Conservation (phyloP, 2,113 vertebrate genomes). For the Chascanopsetta lugubris region DNA sequence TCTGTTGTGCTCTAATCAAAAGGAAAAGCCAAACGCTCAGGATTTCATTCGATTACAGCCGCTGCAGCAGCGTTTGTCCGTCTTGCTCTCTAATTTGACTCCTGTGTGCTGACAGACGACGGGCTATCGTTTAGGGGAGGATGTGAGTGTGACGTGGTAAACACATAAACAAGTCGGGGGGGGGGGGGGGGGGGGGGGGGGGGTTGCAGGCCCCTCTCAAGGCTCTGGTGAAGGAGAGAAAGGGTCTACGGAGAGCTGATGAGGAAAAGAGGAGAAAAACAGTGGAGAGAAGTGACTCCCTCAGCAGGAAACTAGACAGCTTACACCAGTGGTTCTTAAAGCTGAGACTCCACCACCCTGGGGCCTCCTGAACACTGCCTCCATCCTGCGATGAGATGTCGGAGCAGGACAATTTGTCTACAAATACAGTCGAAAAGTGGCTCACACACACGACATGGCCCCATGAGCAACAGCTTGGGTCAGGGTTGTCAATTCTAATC, state of each 20-base stretch:
- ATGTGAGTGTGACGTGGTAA: constrained; percentile 59
- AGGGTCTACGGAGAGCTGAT: constrained; percentile 56
- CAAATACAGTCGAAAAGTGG: too few relatives aligned
- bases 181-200: constrained; percentile 31
- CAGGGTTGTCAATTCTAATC: background rate
- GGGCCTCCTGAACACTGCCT: constrained; percentile 27
- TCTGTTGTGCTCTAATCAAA: constrained; percentile 56
- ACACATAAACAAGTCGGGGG: constrained; percentile 69
- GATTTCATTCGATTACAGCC: constrained; percentile 54
- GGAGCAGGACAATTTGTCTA: too few relatives aligned
- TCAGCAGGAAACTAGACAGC: constrained; percentile 65
- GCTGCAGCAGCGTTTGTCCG: constrained; percentile 26
- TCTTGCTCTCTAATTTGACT: constrained; percentile 65
- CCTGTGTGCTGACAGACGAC: constrained; percentile 62
- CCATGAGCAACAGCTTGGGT: too few relatives aligned
- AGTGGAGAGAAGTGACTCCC: constrained; percentile 48
- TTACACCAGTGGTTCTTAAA: constrained; percentile 55
- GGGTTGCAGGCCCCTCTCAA: constrained; percentile 64
- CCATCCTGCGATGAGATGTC: background rate
- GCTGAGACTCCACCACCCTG: constrained; percentile 20
- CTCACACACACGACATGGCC: too few relatives aligned
- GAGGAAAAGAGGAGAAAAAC: constrained; percentile 60
- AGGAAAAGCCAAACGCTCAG: constrained; percentile 49
- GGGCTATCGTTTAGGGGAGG: constrained; percentile 68
- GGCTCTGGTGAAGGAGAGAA: constrained; percentile 65